Conservation (phyloP, 2,113 vertebrate genomes). For the Tachysurus vachellii region DNA sequence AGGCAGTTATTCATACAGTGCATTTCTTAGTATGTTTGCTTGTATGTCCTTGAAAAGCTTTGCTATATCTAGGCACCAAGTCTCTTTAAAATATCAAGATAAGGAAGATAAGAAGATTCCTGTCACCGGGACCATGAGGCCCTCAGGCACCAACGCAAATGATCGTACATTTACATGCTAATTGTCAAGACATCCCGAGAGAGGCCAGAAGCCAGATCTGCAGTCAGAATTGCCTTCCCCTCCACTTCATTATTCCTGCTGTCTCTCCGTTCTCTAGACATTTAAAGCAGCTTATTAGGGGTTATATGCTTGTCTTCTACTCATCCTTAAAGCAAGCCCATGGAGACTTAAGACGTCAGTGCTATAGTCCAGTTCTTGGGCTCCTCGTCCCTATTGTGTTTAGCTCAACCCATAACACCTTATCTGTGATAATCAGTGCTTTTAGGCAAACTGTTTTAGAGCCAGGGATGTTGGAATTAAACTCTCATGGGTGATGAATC, state of each 20-base stretch:
- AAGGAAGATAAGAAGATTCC: constrained; percentile 21
- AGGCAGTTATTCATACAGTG: background rate
- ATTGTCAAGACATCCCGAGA: constrained; percentile 25
- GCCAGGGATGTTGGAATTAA: background rate
- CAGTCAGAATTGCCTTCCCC: constrained; percentile 34
- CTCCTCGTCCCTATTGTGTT: background rate
- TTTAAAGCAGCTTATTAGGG: background rate
- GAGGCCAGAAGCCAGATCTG: background rate
- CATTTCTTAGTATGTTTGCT: background rate
- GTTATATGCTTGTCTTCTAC: background rate
- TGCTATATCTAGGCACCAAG: background rate
- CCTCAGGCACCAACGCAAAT: constrained; percentile 14
- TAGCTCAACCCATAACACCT: background rate
- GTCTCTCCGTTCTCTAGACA: background rate
- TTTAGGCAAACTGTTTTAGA: background rate
- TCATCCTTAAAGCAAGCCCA: background rate
- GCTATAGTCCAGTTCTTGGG: background rate
- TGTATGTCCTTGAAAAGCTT: background rate
- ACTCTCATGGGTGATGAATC: background rate
- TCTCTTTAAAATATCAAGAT: constrained; percentile 32
- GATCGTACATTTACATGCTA: constrained; percentile 37
- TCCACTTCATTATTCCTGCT: background rate
- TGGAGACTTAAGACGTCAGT: background rate
- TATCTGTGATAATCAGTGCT: background rate
- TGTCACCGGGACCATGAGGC: constrained; percentile 20